phyloP scores from a whole-genome alignment of 2,888 invertebrate species.

The Folsomia candida region DNA sequence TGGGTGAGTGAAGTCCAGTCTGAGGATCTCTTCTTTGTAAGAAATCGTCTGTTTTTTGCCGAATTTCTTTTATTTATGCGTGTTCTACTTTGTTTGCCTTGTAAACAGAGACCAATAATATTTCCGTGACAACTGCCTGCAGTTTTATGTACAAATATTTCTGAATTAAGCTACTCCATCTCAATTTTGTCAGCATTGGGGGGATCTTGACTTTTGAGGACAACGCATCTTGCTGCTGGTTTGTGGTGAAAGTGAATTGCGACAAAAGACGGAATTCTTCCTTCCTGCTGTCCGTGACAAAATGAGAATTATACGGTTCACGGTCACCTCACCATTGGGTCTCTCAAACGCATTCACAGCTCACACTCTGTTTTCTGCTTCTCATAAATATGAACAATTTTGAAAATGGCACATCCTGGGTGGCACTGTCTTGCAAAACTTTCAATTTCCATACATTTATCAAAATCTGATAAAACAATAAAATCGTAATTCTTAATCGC shows the following conservation, averaged over 20 bases:
- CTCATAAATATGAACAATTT: not conserved
- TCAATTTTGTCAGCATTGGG: not conserved
- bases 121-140: not conserved
- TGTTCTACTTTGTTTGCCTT: too few relatives aligned
- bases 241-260: not conserved
- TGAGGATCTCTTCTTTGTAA: too few relatives aligned
- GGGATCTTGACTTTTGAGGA: not conserved
- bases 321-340: not conserved
- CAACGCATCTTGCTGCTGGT: not conserved
- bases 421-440: not conserved
- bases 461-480: too few relatives aligned
- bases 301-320: not conserved
- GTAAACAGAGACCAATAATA: too few relatives aligned
- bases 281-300: not conserved
- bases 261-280: not conserved
- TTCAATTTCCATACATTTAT: not conserved
- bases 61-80: too few relatives aligned
- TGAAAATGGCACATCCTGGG: not conserved
- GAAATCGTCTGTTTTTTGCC: too few relatives aligned
- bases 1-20: too few relatives aligned
- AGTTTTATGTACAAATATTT: not conserved
- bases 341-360: not conserved
- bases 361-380: not conserved
- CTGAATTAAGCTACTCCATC: not conserved
- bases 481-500: too few relatives aligned